Conservation (phyloP, 2,888 invertebrate genomes). For the Cerceris ruficornis region DNA sequence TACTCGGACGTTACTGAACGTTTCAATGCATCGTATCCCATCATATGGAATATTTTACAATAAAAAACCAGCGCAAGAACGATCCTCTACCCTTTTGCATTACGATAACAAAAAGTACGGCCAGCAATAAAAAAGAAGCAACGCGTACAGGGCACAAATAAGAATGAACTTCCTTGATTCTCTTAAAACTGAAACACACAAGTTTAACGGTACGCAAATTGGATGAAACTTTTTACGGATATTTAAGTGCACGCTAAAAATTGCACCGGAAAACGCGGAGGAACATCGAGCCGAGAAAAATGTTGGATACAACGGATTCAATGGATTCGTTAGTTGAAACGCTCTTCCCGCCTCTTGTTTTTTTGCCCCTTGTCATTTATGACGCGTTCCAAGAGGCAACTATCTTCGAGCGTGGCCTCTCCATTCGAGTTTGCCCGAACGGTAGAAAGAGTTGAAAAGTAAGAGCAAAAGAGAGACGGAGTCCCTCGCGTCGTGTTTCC, state of each 20-base stretch:
- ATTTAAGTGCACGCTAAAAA: background rate
- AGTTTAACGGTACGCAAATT: background rate
- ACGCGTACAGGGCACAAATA: too few relatives aligned
- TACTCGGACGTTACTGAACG: too few relatives aligned
- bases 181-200: background rate
- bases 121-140: background rate
- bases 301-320: constrained; percentile 41
- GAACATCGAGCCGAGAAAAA: constrained; percentile 38
- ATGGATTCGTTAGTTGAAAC: constrained; percentile 62
- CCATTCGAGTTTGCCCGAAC: constrained; percentile 58
- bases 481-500: constrained; percentile 4
- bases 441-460: constrained; percentile 54
- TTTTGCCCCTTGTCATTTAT: constrained; percentile 63
- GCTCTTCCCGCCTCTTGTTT: constrained; percentile 45
- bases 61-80: too few relatives aligned
- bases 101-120: constrained; percentile 7
- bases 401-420: constrained; percentile 42
- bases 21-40: too few relatives aligned
- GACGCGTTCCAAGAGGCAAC: constrained; percentile 65
- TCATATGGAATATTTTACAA: too few relatives aligned
- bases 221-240: background rate
- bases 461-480: constrained; percentile 30
- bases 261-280: constrained; percentile 22
- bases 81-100: background rate
- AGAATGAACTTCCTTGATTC: too few relatives aligned